Percentiles rank a stretch among this genome's conserved stretches.
phyloP scores from a whole-genome alignment of 2,113 vertebrate genomes.

The Zingel zingel region DNA sequence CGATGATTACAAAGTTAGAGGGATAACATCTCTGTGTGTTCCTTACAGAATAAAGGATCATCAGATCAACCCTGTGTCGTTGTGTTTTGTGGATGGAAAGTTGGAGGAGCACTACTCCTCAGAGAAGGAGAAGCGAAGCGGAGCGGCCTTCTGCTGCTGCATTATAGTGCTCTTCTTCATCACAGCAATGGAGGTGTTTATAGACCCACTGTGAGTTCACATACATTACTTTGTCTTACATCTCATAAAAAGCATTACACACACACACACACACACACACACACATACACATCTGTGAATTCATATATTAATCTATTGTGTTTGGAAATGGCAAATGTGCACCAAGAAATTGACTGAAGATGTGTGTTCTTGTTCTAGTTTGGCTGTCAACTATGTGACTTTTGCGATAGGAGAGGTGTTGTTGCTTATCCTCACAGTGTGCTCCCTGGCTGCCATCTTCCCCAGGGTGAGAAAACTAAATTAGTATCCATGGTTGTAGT shows the following conservation, averaged over 20 bases:
- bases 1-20: background rate
- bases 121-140: conserved; percentile 94
- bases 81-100: conserved; percentile 89
- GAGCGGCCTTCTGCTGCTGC: conserved; percentile 93
- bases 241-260: background rate
- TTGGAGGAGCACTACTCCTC: conserved; percentile 92
- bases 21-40: background rate
- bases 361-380: conserved; percentile 77
- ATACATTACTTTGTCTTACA: no score
- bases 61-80: conserved; percentile 86
- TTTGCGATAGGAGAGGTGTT: conserved; percentile 89
- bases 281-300: background rate
- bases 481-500: background rate
- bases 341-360: background rate
- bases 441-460: conserved; percentile 93
- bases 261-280: background rate
- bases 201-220: conserved; percentile 90
- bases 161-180: conserved; percentile 91
- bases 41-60: conserved; percentile 87
- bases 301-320: background rate
- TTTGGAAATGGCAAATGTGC: background rate
- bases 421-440: conserved; percentile 90
- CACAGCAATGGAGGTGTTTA: conserved; percentile 88
- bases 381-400: conserved; percentile 93
- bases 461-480: conserved; percentile 87